Base-by-base conservation (phyloP, 2,113 vertebrate species). In the Panthera leo region DNA sequence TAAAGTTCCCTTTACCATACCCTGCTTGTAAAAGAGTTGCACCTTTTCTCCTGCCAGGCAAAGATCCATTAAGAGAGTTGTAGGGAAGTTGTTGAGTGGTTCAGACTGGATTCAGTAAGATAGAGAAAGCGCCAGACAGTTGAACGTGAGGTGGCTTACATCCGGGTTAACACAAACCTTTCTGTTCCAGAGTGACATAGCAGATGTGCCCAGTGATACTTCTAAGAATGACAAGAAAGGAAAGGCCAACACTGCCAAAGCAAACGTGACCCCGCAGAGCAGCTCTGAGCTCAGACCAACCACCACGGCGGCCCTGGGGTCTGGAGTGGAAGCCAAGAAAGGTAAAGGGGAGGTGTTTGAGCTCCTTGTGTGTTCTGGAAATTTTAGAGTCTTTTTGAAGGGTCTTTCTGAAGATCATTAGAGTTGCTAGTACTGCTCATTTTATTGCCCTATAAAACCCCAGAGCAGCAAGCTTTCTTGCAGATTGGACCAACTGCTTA, bases 141-240 rank as follows among this genome's bases (percentile, higher is more conserved):
- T 29, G 42, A 61, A 25, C n/a, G 63, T 13, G 3, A 53, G 25
- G 53, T 36, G 29, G 5, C 67, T 18, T 55, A 58, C 31, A 39
- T 34, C 36, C 48, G 51, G n/a, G 23, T 65, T 3, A 36, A 1
- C 48, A 2, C 53, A 65, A 79, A 88, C 75, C 16, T 95, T 97
- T 98, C 85, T 75, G 1, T 98, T 99, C 61, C 97, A 99, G 99
- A 99, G 99, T 88, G 99, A 99, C 97, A 99, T 99, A 83, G 99
- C 99, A 3, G 99, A 99, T 21, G 99, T 99, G 96, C 99, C 99
- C 98, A 99, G 99, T 85, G 99, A 99, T 98, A 99, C 99, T 79
- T 99, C 99, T 1, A 99, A 99, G 98, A 99, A 99, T 0, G 99
- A 99, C 80, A 99, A 99, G 93, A 99, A 99, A 98, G 99, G 99